Conservation (phyloP, 2,113 vertebrate genomes). For the Ctenodactylus gundi region DNA sequence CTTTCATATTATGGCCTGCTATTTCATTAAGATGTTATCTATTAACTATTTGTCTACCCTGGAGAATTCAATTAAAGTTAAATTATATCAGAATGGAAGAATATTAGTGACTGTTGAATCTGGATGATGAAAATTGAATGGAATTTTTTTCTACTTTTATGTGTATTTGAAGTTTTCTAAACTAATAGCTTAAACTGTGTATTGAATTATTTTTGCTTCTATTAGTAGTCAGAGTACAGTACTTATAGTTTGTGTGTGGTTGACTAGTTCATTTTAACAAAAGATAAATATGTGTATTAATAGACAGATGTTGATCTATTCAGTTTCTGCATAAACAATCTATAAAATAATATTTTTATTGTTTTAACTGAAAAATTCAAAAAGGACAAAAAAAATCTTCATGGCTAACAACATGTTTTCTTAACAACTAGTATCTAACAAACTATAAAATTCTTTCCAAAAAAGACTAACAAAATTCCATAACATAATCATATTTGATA, state of each 20-base stretch:
- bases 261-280: conserved; percentile 53
- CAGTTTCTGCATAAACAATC: conserved; percentile 42
- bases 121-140: conserved; percentile 11
- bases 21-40: conserved; percentile 36
- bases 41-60: conserved; percentile 24
- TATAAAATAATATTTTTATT: conserved; percentile 59
- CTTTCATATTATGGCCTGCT: neutral
- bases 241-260: neutral
- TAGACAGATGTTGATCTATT: conserved; percentile 22
- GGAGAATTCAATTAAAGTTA: conserved; percentile 53
- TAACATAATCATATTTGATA: conserved; percentile 37
- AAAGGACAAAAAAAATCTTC: conserved; percentile 50
- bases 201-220: conserved; percentile 39
- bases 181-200: conserved; percentile 21
- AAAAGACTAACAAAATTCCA: conserved; percentile 49
- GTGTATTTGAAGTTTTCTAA: neutral
- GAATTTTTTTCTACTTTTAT: neutral
- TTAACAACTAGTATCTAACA: conserved; percentile 37
- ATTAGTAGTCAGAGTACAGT: neutral
- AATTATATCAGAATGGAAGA: conserved; percentile 47
- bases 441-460: conserved; percentile 48
- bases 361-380: conserved; percentile 50
- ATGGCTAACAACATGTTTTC: conserved; percentile 54
- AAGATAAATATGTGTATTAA: conserved; percentile 37
- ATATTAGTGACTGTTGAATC: conserved; percentile 43